phyloP scores from a whole-genome alignment of 2,797 vertebrate genomes.

The Thunnus albacares region DNA sequence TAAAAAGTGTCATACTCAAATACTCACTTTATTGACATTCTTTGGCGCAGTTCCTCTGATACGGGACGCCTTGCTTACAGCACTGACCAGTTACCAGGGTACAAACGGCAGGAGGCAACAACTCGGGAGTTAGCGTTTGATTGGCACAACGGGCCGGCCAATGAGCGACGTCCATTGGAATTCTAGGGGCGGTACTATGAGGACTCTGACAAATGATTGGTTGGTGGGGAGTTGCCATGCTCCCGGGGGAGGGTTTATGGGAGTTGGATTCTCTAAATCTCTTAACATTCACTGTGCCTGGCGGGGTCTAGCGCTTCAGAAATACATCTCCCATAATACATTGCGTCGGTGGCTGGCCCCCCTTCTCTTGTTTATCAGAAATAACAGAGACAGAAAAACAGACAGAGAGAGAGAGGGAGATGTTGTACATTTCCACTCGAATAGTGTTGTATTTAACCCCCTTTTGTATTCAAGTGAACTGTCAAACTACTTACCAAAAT shows the following conservation, averaged over 20 bases:
- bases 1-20: constrained; percentile 64
- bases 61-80: constrained; percentile 57
- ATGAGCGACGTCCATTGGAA: constrained; percentile 27
- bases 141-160: constrained; percentile 54
- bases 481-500: not conserved
- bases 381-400: constrained; percentile 43
- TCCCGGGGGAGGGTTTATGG: constrained; percentile 53
- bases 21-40: constrained; percentile 86
- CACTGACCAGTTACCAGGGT: constrained; percentile 58
- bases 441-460: not conserved
- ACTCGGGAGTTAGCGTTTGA: constrained; percentile 66
- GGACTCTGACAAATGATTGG: constrained; percentile 44
- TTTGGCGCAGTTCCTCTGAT: constrained; percentile 64
- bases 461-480: not conserved
- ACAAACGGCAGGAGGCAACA: constrained; percentile 51
- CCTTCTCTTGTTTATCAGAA: constrained; percentile 84
- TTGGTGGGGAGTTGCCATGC: constrained; percentile 14
- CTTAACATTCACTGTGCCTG: accelerated
- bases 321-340: constrained; percentile 78
- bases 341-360: constrained; percentile 30
- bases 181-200: constrained; percentile 8
- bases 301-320: accelerated
- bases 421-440: constrained; percentile 27
- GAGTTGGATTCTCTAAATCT: constrained; percentile 58
- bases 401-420: not conserved